Base-by-base conservation (phyloP, 2,113 vertebrate genomes). In the Merops nubicus region DNA sequence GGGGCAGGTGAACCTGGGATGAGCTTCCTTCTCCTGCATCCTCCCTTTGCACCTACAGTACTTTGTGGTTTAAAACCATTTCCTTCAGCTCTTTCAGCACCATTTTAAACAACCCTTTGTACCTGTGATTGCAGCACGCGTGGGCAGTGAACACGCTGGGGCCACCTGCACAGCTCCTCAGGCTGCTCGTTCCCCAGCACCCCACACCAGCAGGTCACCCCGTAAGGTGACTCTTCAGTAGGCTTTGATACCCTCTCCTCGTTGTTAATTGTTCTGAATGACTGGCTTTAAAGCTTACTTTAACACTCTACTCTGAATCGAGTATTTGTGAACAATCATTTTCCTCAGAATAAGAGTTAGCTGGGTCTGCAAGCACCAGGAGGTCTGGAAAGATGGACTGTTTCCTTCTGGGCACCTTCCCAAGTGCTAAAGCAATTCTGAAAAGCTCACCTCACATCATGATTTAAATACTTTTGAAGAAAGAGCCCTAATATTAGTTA, bases 101-200 rank as follows among this genome's bases (percentile, higher is more conserved):
- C 42, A 7, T 34, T 56, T 48, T 11, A 21, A 56, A n/a, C 9
- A 8, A 7, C 28, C 34, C 4, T 4, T 9, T 36, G 45, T 8
- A 43, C 8, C 26, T 5, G 6, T 1, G 9, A 5, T 19, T 3
- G 15, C 56, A 11, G 34, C 28, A 5, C 0, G 4, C 38, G 25
- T 7, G 19, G 36, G 73, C 48, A 12, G 48, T 60, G 51, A 50
- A 15, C 1, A 3, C 7, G 34, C 17, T 4, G 75, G 42, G 50
- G 21, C 45, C 9, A 1, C 3, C 12, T 11, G 2, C 16, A 11
- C 48, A 6, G 79, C 4, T 42, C n/a, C 62, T 34, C 29, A 4
- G 40, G 38, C 14, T 31, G 8, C 7, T 28, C 29, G 26, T 53
- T 15, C 51, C 53, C 28, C 11, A 29, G 53, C 17, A 31, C 53